Evolutionary conservation across 2,113 vertebrate genomes (phyloP).

Genomic region (Tenrec ecaudatus): DNA sequence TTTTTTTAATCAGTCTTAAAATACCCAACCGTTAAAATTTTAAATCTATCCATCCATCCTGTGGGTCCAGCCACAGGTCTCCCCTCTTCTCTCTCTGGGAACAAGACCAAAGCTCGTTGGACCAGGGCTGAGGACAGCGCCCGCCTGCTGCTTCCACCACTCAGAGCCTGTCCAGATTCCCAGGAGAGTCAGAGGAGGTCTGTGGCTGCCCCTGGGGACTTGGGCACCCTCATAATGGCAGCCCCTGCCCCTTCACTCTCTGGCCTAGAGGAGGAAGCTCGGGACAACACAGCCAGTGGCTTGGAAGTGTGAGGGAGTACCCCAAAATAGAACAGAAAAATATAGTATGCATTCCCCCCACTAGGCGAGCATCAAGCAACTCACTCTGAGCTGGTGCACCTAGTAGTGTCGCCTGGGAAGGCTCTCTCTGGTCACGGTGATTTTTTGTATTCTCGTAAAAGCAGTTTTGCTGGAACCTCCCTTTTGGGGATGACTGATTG

Average conservation of each 20-base stretch:
- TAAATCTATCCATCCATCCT: neutral
- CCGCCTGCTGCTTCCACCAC: neutral
- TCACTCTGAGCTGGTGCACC: too few relatives aligned
- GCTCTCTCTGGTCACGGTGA: too few relatives aligned
- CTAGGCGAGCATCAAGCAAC: too few relatives aligned
- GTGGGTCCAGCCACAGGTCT: accelerated
- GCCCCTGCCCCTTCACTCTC: neutral
- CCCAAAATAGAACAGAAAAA: too few relatives aligned
- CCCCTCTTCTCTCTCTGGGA: accelerated
- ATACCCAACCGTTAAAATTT: conserved; percentile 46
- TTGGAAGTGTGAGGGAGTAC: too few relatives aligned
- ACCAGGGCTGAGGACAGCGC: accelerated
- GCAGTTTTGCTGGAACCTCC: too few relatives aligned
- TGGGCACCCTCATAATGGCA: neutral
- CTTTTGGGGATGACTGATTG: too few relatives aligned
- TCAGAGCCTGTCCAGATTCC: neutral
- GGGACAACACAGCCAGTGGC: neutral
- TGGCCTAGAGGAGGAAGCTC: neutral
- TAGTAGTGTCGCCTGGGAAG: too few relatives aligned
- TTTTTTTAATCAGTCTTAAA: conserved; percentile 60
- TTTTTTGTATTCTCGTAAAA: too few relatives aligned
- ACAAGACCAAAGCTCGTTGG: neutral
- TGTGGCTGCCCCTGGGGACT: neutral
- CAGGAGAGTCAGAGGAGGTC: neutral
- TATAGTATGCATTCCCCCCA: too few relatives aligned